These are phyloP conservation scores for Bhutanitis thaidina DNA, from an alignment of 2,888 invertebrate genomes.

Conservation along the genomic window DNA sequence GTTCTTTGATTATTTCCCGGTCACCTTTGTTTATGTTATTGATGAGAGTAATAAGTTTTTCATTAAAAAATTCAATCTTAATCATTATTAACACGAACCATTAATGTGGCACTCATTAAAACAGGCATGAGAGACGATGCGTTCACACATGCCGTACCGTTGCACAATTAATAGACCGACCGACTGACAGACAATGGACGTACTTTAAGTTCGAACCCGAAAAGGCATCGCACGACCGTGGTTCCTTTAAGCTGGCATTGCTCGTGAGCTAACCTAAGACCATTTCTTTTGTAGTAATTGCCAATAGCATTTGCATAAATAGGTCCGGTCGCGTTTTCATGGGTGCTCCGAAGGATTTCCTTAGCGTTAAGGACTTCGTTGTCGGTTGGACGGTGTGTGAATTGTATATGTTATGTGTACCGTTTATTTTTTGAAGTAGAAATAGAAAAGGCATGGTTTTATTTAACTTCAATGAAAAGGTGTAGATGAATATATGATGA, in stretches of 20 bases:
- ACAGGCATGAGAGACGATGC: constrained; percentile 16
- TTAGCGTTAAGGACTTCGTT: constrained; percentile 11
- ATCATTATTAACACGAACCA: neutral
- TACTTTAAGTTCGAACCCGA: constrained; percentile 31
- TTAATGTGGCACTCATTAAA: constrained; percentile 42
- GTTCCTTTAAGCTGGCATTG: constrained; percentile 25
- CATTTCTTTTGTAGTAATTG: constrained; percentile 69
- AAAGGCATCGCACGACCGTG: constrained; percentile 29
- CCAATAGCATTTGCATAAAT: constrained; percentile 61
- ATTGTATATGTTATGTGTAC: neutral
- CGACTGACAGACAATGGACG: constrained; percentile 40
- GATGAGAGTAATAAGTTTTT: too few relatives aligned
- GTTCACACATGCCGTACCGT: constrained; percentile 27
- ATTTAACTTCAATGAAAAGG: too few relatives aligned
- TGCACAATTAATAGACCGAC: constrained; percentile 32
- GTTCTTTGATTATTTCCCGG: too few relatives aligned
- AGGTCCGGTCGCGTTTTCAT: constrained; percentile 33
- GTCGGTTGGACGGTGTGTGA: constrained; percentile 9
- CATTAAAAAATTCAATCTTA: neutral
- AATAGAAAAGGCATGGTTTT: too few relatives aligned
- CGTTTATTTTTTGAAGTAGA: too few relatives aligned
- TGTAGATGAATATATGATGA: too few relatives aligned
- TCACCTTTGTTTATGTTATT: too few relatives aligned
- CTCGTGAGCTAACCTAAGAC: constrained; percentile 42
- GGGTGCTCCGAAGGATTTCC: constrained; percentile 25